A percentile compares a stretch with the other conserved stretches of the same genome.
These are phyloP conservation scores for Pterocles burchelli DNA, from an alignment of 2,113 vertebrate genomes.

Conservation along the genomic window DNA sequence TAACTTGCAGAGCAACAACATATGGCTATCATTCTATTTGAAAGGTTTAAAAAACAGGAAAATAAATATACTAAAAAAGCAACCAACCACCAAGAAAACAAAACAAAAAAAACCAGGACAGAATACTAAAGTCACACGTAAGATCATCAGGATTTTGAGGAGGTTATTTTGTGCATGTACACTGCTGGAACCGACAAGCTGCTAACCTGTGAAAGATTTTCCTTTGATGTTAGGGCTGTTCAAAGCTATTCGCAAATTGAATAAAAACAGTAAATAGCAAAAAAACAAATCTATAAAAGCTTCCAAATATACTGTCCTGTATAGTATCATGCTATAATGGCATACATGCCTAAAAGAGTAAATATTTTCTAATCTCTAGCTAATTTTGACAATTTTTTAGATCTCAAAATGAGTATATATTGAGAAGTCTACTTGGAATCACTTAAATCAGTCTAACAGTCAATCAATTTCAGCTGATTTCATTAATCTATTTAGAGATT, in stretches of 20 bases:
- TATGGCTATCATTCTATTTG: neutral
- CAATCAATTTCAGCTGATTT: neutral
- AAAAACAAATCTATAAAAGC: neutral
- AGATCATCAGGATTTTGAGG: neutral
- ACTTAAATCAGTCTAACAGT: neutral
- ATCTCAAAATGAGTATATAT: neutral
- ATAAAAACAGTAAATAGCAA: neutral
- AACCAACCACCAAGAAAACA: neutral
- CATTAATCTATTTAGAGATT: neutral
- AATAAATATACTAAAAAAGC: neutral
- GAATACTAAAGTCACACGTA: neutral
- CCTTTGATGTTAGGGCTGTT: neutral
- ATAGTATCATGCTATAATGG: neutral
- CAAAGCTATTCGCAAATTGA: neutral
- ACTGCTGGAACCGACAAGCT: neutral
- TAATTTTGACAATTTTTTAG: neutral
- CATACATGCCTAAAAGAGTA: neutral
- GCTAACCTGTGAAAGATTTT: neutral
- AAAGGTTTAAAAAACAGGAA: neutral
- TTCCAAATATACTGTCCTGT: neutral
- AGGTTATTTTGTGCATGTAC: neutral
- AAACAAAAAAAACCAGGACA: neutral
- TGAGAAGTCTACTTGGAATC: neutral
- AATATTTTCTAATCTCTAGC: neutral
- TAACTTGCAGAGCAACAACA: neutral